Base-by-base conservation (phyloP, 1,140 invertebrate genomes). In the Danaus plexippus region DNA sequence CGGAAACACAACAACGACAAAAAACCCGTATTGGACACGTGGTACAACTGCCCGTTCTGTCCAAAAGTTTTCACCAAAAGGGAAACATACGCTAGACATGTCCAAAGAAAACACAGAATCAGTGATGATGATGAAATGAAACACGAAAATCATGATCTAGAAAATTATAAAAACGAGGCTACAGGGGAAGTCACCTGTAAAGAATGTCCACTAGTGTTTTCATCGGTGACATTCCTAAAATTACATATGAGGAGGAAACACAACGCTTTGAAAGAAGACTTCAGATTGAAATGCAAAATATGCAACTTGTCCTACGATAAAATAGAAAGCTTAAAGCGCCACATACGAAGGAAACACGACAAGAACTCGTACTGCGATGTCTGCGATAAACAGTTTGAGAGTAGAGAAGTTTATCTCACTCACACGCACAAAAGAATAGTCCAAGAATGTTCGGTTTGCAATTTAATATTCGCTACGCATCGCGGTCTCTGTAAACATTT, bases 181-280 rank as follows among this genome's bases (percentile, higher is more conserved):
- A 79, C 79, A 1, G 83, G 80, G 6, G 80, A 86, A 52, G 71
- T 86, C 6, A 67, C 69, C 32, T 86, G 83, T 52, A 77, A 73
- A 57, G 69, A 81, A 60, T 86, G 80, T 43, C 80, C 75, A 13
- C 50, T 83, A 40, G 73, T 84, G 7, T 84, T 86, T 63, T 81
- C 83, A 7, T 77, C 78, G 1, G 18, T 84, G 1, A 82, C 72
- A 57, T 85, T 67, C 40, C 57, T 86, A 18, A 83, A 83, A 54
- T 32, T 84, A 8, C 83, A 86, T 44, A 86, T 86, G 83, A 79
- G 83, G 59, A 64, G 83, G 44, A 86, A 83, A 43, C 83, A 86
- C 52, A 85, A 86, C 48, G 81, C 77, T 18, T 63, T 84, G 40
- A 74, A 68, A 54, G 83, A 84, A 15, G 62, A 83, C 53, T 86